These are phyloP conservation scores for Drosophila pandora DNA, from an alignment of 1,140 invertebrate genomes.

Conservation along the genomic window DNA sequence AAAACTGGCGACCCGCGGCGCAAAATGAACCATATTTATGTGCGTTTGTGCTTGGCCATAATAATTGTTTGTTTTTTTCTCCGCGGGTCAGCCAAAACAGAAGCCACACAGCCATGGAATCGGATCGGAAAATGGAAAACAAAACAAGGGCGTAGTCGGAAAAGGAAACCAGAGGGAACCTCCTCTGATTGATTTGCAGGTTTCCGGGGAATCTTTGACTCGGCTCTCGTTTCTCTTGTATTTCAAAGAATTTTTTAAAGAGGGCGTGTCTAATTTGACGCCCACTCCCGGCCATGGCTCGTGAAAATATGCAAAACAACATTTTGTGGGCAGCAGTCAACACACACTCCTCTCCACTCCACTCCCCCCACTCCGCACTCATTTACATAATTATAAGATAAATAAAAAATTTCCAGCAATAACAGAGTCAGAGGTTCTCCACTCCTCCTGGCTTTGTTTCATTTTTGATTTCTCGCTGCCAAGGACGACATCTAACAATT, in stretches of 20 bases:
- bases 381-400: conserved; percentile 81
- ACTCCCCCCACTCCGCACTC: neutral
- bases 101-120: conserved; percentile 45
- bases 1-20: conserved; percentile 2
- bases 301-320: conserved; percentile 59
- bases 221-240: neutral
- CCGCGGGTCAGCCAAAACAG: conserved; percentile 50
- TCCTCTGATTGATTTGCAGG: conserved; percentile 17
- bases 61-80: conserved; percentile 67
- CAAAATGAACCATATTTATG: conserved; percentile 40
- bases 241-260: conserved; percentile 3
- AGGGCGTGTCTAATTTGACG: conserved; percentile 2
- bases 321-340: conserved; percentile 14
- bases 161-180: conserved; percentile 3
- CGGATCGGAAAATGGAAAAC: conserved; percentile 9
- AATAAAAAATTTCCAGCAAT: conserved; percentile 75
- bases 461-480: conserved; percentile 72
- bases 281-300: neutral
- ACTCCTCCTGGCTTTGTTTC: conserved; percentile 47
- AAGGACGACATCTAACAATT: conserved; percentile 45
- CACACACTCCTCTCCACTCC: neutral
- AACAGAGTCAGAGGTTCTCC: conserved; percentile 44
- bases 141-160: conserved; percentile 20
- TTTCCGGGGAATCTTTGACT: conserved; percentile 1
- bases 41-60: conserved; percentile 47